Base-by-base conservation (phyloP, 2,113 vertebrate genomes). In the Pandion haliaetus region DNA sequence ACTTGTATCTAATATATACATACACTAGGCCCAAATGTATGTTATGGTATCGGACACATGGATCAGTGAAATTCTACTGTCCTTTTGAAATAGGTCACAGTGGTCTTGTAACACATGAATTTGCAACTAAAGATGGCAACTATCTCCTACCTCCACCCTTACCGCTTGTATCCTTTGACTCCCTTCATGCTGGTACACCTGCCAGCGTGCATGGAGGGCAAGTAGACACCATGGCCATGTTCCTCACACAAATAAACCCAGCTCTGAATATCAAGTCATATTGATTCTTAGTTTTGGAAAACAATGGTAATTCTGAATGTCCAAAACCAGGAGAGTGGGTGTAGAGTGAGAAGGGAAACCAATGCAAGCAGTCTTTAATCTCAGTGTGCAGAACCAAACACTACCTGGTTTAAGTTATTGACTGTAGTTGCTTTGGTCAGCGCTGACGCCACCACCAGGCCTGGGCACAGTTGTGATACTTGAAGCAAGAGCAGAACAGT, bases 361-460 rank as follows among this genome's bases (percentile, higher is more conserved):
- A 29, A 7, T 3, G 20, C 15, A 9, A 36, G 36, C 32, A 14
- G 44, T 44, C 42, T 61, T 50, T 31, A 10, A n/a, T 9, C 0
- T 1, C 47, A 44, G 34, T 0, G 3, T 0, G 12, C 8, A 52
- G 44, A 65, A 65, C 13, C 12, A 25, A 11, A 20, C 2, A 7
- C 31, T 50, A 9, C 25, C 19, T 5, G 3, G 6, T 32, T 66
- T 57, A 15, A 17, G 14, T 10, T 5, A 36, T 0, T 36, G 36
- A 29, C 36, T 1, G 1, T 1, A 10, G 15, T 0, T 24, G 26
- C 20, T 45, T 23, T 19, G 25, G 8, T 26, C n/a, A n/a, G 28
- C 3, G 4, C 28, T 21, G 44, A 26, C 3, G 5, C 23, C 19
- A 16, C 0, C 0, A 17, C 12, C 2, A 6, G 16, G 44, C 14